Percentiles rank a stretch among this genome's conserved stretches.
These are phyloP conservation scores for Plebejus melissa DNA, from an alignment of 2,888 invertebrate species.

Conservation along the genomic window DNA sequence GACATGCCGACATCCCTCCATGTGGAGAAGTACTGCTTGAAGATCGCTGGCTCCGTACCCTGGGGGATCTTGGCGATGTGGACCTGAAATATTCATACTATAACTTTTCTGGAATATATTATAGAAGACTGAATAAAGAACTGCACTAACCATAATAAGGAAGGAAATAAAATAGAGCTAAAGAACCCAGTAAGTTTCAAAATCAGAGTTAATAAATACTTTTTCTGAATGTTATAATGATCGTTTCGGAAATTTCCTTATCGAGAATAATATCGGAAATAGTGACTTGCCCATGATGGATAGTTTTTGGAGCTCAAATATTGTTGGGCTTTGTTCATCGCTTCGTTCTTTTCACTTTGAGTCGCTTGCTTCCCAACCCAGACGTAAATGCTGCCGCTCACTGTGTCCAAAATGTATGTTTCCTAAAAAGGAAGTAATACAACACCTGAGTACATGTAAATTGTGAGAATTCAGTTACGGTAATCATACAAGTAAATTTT, in stretches of 20 bases:
- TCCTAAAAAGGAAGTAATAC: conserved; percentile 72
- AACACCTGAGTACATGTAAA: neutral
- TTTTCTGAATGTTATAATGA: neutral
- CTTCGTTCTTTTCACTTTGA: conserved; percentile 82
- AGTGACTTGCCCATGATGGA: conserved; percentile 83
- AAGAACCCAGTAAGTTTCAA: too few species aligned
- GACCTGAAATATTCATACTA: conserved; percentile 57
- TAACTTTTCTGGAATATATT: too few species aligned
- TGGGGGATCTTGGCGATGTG: conserved; percentile 87
- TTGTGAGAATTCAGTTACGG: neutral
- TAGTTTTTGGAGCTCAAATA: conserved; percentile 83
- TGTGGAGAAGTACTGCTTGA: conserved; percentile 91
- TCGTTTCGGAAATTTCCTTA: neutral
- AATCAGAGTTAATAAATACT: too few species aligned
- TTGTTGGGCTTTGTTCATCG: conserved; percentile 85
- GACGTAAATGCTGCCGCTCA: conserved; percentile 87
- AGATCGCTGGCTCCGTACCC: conserved; percentile 89
- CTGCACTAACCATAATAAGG: too few species aligned
- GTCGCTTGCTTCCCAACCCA: conserved; percentile 91
- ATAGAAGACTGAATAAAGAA: too few species aligned
- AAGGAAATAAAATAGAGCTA: too few species aligned
- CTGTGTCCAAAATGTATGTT: conserved; percentile 89
- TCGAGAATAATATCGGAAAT: neutral
- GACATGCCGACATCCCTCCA: conserved; percentile 86
- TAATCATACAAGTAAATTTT: neutral